These are phyloP conservation scores for Drosophila kohkoa DNA, from an alignment of 1,140 invertebrate species.

Conservation along the genomic window DNA sequence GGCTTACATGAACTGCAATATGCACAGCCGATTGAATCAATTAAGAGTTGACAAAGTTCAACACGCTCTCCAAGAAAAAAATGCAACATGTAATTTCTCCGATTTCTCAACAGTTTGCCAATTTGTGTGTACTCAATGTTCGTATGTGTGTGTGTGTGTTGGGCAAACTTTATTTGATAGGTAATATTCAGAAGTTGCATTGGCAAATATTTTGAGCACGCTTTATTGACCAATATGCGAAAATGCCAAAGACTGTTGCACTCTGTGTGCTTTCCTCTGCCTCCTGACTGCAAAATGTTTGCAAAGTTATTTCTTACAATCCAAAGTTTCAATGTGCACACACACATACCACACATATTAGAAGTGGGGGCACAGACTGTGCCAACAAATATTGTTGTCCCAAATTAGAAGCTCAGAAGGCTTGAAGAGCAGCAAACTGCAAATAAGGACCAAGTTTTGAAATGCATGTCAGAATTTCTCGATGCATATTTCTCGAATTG, in stretches of 20 bases:
- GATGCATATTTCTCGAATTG: slow-evolving; percentile 2
- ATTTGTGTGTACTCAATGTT: slow-evolving; percentile 7
- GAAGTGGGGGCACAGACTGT: neutral
- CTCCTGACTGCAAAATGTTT: slow-evolving; percentile 6
- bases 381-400: neutral
- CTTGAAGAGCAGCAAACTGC: neutral
- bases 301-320: slow-evolving; percentile 31
- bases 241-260: slow-evolving; percentile 40
- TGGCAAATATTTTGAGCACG: slow-evolving; percentile 69
- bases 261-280: neutral
- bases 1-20: slow-evolving; percentile 47
- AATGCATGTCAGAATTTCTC: neutral
- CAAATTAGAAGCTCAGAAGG: neutral
- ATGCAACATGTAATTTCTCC: slow-evolving; percentile 24
- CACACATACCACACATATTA: neutral
- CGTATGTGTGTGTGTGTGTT: slow-evolving; percentile 5
- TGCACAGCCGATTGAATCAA: slow-evolving; percentile 75
- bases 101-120: slow-evolving; percentile 49
- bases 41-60: slow-evolving; percentile 68
- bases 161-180: slow-evolving; percentile 53
- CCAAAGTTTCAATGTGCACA: slow-evolving; percentile 24
- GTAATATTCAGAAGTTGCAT: slow-evolving; percentile 67
- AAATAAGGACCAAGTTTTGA: neutral
- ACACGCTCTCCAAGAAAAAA: slow-evolving; percentile 15
- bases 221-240: slow-evolving; percentile 77